Evolutionary conservation across 1,140 invertebrate species (phyloP), one percentile per base, ranked within the genome.

Genomic region (Drosophila orena): DNA sequence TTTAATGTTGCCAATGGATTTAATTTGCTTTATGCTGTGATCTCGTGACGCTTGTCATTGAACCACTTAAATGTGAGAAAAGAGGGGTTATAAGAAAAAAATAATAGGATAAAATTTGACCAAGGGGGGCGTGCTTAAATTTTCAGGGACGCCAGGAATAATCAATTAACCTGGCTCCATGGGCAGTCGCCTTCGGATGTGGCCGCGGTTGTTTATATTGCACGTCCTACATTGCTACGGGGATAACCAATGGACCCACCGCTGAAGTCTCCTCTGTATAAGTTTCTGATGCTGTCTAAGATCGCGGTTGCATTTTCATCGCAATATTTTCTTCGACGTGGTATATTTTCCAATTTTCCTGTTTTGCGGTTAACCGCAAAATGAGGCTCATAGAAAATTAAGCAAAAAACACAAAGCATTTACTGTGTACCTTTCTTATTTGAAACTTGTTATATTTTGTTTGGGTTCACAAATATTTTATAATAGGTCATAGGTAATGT

Each of bases 11-110:
- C 44, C 54, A 49, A 61, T 59, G 68, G 65, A 76, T 84, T 80
- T 79, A 84, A 84, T 83, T 83, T 83, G 80, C 71, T 69, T 77
- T 73, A 66, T 74, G 81, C 81, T 78, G 81, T 81, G 83, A 86
- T 86, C 81, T 86, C 74, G 69, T 86, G 83, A 88, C 83, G 83
- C 70, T 86, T 86, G 83, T 81, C 83, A 86, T 83, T 77, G 69
- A 60, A 42, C 35, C 37, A 50, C 55, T 53, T 35, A 27, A 37
- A 15, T 17, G 56, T 38, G 22, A 12, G 43, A 30, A 27, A 47
- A 15, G 27, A 20, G 27, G 17, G 34, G 17, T 22, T 43, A 43
- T 27, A 38, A 8, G 37, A 15, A 27, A 56, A 40, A 43, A 55
- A 47, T n/a, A 37, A 14, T 20, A 35, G 47, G 10, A 35, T n/a